Conservation (phyloP, 2,113 vertebrate genomes). For the Oriolus oriolus region DNA sequence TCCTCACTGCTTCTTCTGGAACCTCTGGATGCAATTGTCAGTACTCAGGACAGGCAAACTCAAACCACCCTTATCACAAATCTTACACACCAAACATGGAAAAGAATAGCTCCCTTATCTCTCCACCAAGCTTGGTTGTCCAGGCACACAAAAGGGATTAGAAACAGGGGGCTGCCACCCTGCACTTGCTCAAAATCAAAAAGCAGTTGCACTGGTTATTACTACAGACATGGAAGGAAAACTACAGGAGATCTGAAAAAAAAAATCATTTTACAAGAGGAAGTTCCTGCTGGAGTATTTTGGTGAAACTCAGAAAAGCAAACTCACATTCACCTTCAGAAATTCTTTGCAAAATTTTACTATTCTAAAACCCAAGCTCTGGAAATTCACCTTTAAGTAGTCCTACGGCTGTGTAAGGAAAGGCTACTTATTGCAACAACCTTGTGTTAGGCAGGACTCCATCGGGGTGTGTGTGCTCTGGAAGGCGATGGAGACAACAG, state of each 20-base stretch:
- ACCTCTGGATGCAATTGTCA: not conserved
- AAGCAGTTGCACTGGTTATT: not conserved
- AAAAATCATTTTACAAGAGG: not conserved
- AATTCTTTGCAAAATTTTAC: not conserved
- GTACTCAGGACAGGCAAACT: not conserved
- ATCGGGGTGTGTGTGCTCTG: fast-evolving
- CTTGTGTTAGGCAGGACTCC: not conserved
- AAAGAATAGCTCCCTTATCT: not conserved
- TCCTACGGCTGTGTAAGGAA: not conserved
- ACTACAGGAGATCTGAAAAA: not conserved
- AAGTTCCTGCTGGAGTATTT: not conserved
- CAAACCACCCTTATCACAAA: not conserved
- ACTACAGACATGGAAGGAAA: not conserved
- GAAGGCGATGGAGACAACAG: not conserved
- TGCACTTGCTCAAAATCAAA: not conserved
- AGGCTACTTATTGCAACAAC: not conserved
- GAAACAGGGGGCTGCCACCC: not conserved
- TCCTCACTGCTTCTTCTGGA: not conserved
- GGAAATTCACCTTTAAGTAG: not conserved
- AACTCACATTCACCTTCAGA: not conserved
- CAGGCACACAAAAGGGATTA: not conserved
- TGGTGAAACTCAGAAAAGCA: not conserved
- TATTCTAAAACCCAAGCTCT: not conserved
- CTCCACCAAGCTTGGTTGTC: not conserved
- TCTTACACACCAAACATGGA: not conserved